Base-by-base conservation (phyloP, 2,113 vertebrate species). In the Poecile atricapillus region DNA sequence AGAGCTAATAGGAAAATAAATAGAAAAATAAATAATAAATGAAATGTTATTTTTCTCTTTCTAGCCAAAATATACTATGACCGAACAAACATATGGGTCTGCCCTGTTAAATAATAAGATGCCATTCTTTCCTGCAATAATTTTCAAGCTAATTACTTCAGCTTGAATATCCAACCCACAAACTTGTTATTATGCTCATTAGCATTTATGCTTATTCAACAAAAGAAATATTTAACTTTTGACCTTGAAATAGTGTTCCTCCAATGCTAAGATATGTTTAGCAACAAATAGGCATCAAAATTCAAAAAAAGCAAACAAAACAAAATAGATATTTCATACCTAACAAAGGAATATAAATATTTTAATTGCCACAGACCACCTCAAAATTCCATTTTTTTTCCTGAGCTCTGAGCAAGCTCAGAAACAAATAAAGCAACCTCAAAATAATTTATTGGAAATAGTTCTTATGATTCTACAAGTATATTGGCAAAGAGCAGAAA, bases 1-100 rank as follows among this genome's bases (percentile, higher is more conserved):
- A 59, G 35, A 90, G 43, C 52, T 95, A 93, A 84, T 73, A 77
- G 83, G 87, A 95, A 93, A 84, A 56, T n/a, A 74, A 85, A 75
- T 43, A 75, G 70, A 49, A 75, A 74, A 93, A 77, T 84, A 95
- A 90, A 96, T 90, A 85, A 85, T 91, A 93, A 95, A 96, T 85
- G 52, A 78, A 84, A 91, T 30, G 35, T 33, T 90, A 55, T 82
- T 94, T 93, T 53, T 92, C 44, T 80, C 70, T 67, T 68, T 37
- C 63, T 67, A 69, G 43, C 28, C 67, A 70, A 95, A 91, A 88
- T 68, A 53, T 60, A 58, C 64, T 44, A 31, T 41, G 55, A 77
- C 46, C 83, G 33, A 95, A 83, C 31, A 77, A 56, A 80, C 22
- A 28, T 44, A 35, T 37, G 33, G 59, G 64, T 90, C n/a, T 55